Base-by-base conservation (phyloP, 2,888 invertebrate species). In the Amaurobius ferox region DNA sequence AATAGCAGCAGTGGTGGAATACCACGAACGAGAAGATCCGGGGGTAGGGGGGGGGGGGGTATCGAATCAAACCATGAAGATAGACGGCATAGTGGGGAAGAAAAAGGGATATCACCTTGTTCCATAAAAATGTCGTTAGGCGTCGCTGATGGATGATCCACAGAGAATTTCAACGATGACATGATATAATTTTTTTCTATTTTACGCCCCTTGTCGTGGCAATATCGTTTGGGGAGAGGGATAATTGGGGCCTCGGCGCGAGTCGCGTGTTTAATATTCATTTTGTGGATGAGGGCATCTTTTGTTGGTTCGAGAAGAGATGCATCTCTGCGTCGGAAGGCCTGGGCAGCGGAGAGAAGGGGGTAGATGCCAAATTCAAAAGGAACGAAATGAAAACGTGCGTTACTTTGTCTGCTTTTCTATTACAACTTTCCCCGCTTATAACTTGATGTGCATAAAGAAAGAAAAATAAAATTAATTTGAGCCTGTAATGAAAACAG, bases 181-280 rank as follows among this genome's bases (percentile, higher is more conserved):
- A 68, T 9, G 74, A 62, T 70, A 39, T 44, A 35, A n/a, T 61
- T 35, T 39, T 40, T 40, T 35, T 23, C 9, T 39, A 9, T 30
- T 78, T 30, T 68, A 74, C 74, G 74, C 81, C 74, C 68, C 81
- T 74, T 81, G 74, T 81, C 74, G 40, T 55, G 11, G 61, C 5
- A 55, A 73, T 80, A 67, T 35, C 61, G 79, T 67, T 67, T 44
- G 9, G 9, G 2, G 2, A 16, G 2, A 16, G 16, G 44, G 74
- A 39, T 81, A 74, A 81, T 81, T 74, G 81, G 62, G 81, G 67
- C 61, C 48, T 61, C 71, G 71, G 28, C 32, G 44, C 26, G 64
- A 40, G 48, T 79, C 32, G 61, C 74, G 81, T 81, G 81, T 81
- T 81, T 81, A 81, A 81, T 81, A 81, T 81, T 74, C 74, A 81